These are phyloP conservation scores for Picus viridis DNA, from an alignment of 2,797 vertebrate genomes.

Conservation along the genomic window DNA sequence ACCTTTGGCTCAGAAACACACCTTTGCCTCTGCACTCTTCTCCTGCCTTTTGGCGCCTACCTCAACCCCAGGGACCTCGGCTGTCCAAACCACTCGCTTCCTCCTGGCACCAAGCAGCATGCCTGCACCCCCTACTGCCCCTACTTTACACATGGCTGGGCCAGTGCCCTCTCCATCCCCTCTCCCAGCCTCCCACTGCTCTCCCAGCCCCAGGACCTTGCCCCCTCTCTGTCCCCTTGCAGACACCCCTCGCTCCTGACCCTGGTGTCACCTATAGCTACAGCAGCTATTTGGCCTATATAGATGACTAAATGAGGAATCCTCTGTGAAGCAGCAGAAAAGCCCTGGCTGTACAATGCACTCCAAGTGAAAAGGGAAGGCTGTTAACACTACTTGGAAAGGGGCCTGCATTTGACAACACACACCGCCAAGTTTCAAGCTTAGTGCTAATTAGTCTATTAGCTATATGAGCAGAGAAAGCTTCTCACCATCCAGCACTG, in stretches of 20 bases:
- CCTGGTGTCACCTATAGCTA: slow-evolving; percentile 33
- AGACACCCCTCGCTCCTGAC: not conserved
- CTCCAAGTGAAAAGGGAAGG: slow-evolving; percentile 24
- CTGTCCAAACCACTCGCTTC: rapidly evolving
- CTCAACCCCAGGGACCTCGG: not conserved
- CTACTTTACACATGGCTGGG: not conserved
- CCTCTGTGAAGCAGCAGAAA: slow-evolving; percentile 32
- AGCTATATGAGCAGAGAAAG: slow-evolving; percentile 46
- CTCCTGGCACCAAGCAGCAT: not conserved
- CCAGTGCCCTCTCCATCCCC: not conserved
- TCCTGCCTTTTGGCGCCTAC: rapidly evolving
- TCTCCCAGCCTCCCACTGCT: slow-evolving; percentile 14
- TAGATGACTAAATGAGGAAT: slow-evolving; percentile 48
- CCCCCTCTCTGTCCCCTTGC: not conserved
- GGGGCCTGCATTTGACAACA: slow-evolving; percentile 60
- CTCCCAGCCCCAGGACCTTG: not conserved
- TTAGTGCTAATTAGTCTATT: slow-evolving; percentile 61
- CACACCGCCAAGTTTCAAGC: slow-evolving; percentile 47
- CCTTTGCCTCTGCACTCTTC: not conserved
- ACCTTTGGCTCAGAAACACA: not conserved
- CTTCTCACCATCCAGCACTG: not conserved
- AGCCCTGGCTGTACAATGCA: slow-evolving; percentile 25
- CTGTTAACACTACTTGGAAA: slow-evolving; percentile 64
- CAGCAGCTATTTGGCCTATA: slow-evolving; percentile 49
- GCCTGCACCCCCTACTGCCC: not conserved